phyloP scores from a whole-genome alignment of 1,140 invertebrate genomes.

The Rhopalosiphum padi region DNA sequence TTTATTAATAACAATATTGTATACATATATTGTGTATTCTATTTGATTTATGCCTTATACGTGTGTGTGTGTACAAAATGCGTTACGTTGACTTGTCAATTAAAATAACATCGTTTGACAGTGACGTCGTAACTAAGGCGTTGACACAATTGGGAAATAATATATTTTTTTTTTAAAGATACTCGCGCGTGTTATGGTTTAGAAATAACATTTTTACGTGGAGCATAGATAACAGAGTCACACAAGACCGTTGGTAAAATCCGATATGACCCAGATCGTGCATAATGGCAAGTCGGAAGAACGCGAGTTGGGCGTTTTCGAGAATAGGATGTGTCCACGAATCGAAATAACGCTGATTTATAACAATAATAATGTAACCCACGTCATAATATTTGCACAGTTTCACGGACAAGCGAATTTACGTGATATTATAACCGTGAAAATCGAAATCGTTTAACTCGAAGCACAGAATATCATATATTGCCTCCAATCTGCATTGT shows the following conservation, averaged over 20 bases:
- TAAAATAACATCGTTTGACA: not conserved
- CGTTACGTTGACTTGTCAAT: not conserved
- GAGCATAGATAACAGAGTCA: not conserved
- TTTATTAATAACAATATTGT: not conserved
- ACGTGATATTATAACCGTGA: no score
- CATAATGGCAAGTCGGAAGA: not conserved
- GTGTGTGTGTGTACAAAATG: not conserved
- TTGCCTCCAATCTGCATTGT: no score
- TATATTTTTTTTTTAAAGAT: not conserved
- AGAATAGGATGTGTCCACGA: not conserved
- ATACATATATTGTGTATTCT: not conserved
- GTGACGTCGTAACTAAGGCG: not conserved
- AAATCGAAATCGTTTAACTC: no score
- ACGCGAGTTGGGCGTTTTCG: not conserved
- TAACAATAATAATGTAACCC: not conserved
- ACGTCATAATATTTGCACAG: not conserved
- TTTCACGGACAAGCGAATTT: no score
- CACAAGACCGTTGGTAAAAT: not conserved
- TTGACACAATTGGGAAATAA: not conserved
- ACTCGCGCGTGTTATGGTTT: not conserved
- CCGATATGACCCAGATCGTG: constrained; percentile 33
- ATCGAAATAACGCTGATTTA: not conserved
- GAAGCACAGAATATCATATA: no score
- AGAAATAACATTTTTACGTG: not conserved
- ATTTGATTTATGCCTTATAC: not conserved